Evolutionary conservation across 53 echinoderm and acorn worm species (phyloP), one percentile per base, ranked within the genome.

Genomic region (Temnopleurus reevesii): DNA sequence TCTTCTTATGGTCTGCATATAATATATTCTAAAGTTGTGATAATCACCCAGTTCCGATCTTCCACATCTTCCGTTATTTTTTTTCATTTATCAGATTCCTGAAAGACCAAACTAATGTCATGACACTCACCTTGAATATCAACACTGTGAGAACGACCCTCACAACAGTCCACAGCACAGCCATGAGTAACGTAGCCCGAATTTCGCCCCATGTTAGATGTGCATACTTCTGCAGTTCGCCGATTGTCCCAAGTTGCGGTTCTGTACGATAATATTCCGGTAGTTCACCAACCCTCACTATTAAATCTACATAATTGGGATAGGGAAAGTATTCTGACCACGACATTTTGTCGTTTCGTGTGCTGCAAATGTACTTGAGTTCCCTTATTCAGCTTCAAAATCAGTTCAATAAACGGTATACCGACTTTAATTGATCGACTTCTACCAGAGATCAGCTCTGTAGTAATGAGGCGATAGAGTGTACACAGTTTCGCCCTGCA

Each of bases 51-150:
- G n/a, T n/a, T n/a, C n/a, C n/a, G n/a, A n/a, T n/a, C n/a, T n/a
- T n/a, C n/a, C n/a, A n/a, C n/a, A n/a, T n/a, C n/a, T n/a, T n/a
- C n/a, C n/a, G n/a, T n/a, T n/a, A n/a, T n/a, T n/a, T n/a, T n/a
- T n/a, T n/a, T n/a, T n/a, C n/a, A n/a, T n/a, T n/a, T n/a, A n/a
- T n/a, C n/a, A n/a, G n/a, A n/a, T n/a, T n/a, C n/a, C n/a, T n/a
- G n/a, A n/a, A n/a, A n/a, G n/a, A n/a, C n/a, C n/a, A n/a, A n/a
- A n/a, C n/a, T n/a, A 19, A 19, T 19, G 25, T 60, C 18, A 7
- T 5, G 6, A 86, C 91, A 91, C 91, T 95, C 90, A 96, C 96
- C 94, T 94, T 92, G 59, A 96, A 96, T 18, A 96, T 76, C 44
- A 80, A 63, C 57, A 84, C 27, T 60, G 96, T 96, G 56, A 96